These are phyloP conservation scores for Sardinella longiceps DNA, from an alignment of 2,797 vertebrate genomes.

Conservation along the genomic window DNA sequence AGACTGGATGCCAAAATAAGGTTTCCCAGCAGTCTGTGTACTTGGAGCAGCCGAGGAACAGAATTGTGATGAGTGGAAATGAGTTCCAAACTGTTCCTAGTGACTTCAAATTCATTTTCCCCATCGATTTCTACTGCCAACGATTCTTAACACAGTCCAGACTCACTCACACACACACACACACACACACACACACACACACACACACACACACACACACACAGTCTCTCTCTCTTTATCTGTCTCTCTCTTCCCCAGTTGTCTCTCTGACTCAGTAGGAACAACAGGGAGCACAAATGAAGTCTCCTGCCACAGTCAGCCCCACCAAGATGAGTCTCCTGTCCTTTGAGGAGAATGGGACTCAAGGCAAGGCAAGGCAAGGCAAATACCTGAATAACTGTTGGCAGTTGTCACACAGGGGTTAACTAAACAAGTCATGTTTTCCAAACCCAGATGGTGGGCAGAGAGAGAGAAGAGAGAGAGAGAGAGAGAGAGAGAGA, in stretches of 20 bases:
- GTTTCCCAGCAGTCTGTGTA: not conserved
- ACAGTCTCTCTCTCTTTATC: not conserved
- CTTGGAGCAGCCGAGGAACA: not conserved
- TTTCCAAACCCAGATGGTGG: slow-evolving; percentile 14
- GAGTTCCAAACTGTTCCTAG: not conserved
- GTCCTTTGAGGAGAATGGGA: not conserved
- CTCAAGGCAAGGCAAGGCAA: not conserved
- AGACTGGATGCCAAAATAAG: not conserved
- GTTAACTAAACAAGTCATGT: not conserved
- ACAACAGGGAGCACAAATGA: slow-evolving; percentile 38
- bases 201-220: not conserved
- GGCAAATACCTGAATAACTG: slow-evolving; percentile 10
- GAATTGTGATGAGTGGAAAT: slow-evolving; percentile 5
- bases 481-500: not conserved
- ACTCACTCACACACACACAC: not conserved
- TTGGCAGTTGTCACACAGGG: slow-evolving; percentile 12
- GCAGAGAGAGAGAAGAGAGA: not conserved
- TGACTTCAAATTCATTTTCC: slow-evolving; percentile 25
- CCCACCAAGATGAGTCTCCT: not conserved
- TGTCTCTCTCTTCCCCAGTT: not conserved
- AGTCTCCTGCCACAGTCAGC: slow-evolving; percentile 30
- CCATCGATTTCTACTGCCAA: slow-evolving; percentile 38
- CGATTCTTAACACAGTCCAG: slow-evolving; percentile 33
- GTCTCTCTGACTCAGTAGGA: not conserved
- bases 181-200: not conserved